phyloP scores from a whole-genome alignment of 2,888 invertebrate species.

The Pristionchus mayeri region DNA sequence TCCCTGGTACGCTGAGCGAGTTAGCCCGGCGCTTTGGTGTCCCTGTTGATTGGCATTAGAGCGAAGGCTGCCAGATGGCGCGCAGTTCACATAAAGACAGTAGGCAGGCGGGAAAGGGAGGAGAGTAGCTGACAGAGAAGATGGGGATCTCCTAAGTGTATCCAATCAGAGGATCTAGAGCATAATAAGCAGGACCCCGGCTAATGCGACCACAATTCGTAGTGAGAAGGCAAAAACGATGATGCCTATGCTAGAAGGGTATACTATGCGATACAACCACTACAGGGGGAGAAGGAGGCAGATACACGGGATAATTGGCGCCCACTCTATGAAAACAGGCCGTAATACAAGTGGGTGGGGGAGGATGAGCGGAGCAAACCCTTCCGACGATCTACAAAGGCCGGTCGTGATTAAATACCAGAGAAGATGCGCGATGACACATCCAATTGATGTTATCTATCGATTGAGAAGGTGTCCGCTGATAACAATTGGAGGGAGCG shows the following conservation, averaged over 20 bases:
- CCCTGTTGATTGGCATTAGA: conserved; percentile 45
- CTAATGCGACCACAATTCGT: no score
- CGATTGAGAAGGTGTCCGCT: conserved; percentile 31
- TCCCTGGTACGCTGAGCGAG: no score
- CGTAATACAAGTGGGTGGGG: conserved; percentile 25
- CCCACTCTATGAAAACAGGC: conserved; percentile 30
- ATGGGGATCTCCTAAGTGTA: neutral
- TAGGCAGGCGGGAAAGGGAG: neutral
- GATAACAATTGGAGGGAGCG: conserved; percentile 4
- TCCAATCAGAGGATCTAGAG: conserved; percentile 33
- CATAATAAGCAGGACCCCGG: neutral
- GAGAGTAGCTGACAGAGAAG: neutral
- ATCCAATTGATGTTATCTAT: conserved; percentile 37
- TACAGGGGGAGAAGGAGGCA: neutral
- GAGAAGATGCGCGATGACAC: conserved; percentile 13
- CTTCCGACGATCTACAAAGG: conserved; percentile 4
- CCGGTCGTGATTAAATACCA: conserved; percentile 27
- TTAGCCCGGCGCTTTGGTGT: neutral
- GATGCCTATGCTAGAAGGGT: neutral
- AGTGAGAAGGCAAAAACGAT: neutral
- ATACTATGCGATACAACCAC: conserved; percentile 12
- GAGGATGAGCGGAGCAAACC: neutral
- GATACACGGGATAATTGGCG: conserved; percentile 38
- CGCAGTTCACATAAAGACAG: neutral
- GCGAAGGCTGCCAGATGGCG: conserved; percentile 35